These are phyloP conservation scores for Mormyrus lacerda DNA, from an alignment of 2,113 vertebrate genomes.

Conservation along the genomic window DNA sequence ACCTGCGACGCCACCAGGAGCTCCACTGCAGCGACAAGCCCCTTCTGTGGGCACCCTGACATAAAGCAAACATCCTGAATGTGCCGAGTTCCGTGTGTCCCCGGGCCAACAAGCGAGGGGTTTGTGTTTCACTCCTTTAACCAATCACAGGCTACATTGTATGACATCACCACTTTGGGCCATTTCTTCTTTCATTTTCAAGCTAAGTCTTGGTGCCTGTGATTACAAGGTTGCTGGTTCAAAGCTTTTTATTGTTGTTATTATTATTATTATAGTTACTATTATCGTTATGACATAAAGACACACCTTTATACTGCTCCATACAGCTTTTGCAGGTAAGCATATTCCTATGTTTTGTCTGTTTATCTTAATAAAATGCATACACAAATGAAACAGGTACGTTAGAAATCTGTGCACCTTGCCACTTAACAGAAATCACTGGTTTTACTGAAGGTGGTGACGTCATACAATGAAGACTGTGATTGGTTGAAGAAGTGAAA, in stretches of 20 bases:
- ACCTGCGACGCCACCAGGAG: conserved; percentile 86
- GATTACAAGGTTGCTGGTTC: neutral
- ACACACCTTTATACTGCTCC: no score
- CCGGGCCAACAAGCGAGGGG: neutral
- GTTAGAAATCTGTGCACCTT: no score
- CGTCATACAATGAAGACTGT: neutral
- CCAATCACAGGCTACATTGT: neutral
- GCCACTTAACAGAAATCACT: no score
- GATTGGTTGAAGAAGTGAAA: neutral
- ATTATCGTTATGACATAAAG: no score
- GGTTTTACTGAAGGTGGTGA: neutral
- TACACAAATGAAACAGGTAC: no score
- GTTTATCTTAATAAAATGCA: no score
- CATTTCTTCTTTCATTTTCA: neutral
- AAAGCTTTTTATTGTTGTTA: no score
- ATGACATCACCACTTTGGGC: neutral
- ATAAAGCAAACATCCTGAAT: neutral
- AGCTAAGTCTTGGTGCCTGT: neutral
- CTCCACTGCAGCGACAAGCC: neutral
- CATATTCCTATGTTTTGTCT: no score
- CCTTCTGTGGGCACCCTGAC: neutral
- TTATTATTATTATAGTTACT: no score
- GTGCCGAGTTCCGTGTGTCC: neutral
- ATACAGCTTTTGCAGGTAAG: no score
- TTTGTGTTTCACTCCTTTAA: neutral